A percentile compares a stretch with the other conserved stretches of the same genome.
Conservation (phyloP, 2,888 invertebrate genomes). For the Dione juno region DNA sequence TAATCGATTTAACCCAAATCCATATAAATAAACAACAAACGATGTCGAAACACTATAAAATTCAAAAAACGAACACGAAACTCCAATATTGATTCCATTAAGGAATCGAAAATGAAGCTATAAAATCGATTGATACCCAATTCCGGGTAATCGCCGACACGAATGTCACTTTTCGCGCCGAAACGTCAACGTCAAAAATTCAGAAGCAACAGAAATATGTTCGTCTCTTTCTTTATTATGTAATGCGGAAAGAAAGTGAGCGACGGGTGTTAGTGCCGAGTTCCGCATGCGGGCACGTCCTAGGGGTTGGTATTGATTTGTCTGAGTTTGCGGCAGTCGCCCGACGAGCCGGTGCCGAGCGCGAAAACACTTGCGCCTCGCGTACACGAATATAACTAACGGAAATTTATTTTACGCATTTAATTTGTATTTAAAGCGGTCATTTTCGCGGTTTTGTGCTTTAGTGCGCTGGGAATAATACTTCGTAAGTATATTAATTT, state of each 20-base stretch:
- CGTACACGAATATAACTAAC: constrained; percentile 61
- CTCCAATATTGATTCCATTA: constrained; percentile 45
- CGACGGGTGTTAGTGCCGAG: constrained; percentile 69
- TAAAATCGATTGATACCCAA: constrained; percentile 68
- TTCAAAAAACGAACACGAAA: constrained; percentile 27
- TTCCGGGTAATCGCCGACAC: constrained; percentile 60
- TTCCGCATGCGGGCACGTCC: constrained; percentile 77
- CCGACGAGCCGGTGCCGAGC: constrained; percentile 77
- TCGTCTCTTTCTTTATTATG: constrained; percentile 70
- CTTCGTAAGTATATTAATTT: constrained; percentile 70
- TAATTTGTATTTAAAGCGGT: background rate
- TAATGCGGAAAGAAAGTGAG: constrained; percentile 80
- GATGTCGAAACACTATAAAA: constrained; percentile 10
- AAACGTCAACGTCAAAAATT: constrained; percentile 64
- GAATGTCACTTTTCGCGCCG: constrained; percentile 79
- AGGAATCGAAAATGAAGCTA: constrained; percentile 62
- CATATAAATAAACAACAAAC: constrained; percentile 3
- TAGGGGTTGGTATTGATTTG: constrained; percentile 80
- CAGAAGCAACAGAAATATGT: constrained; percentile 53
- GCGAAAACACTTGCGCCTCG: constrained; percentile 79
- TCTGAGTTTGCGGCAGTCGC: constrained; percentile 79
- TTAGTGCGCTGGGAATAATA: constrained; percentile 66
- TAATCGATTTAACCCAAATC: background rate
- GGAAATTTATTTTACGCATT: constrained; percentile 53
- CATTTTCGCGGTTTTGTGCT: constrained; percentile 59